Percentiles rank a stretch among this genome's conserved stretches.
These are phyloP conservation scores for Netelia melanura DNA, from an alignment of 2,888 invertebrate species.

Conservation along the genomic window DNA sequence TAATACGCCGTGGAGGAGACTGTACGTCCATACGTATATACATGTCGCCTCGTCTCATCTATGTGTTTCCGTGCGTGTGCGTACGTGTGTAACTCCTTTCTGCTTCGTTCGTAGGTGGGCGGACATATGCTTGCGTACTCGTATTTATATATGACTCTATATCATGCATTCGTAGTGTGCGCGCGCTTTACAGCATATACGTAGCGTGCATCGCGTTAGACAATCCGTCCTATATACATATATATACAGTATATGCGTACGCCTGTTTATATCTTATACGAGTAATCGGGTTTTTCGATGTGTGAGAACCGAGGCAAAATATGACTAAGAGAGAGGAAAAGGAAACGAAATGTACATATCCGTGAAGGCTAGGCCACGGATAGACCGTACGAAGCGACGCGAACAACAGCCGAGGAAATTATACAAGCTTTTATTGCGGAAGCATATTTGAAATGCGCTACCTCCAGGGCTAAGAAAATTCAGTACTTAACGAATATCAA, in stretches of 20 bases:
- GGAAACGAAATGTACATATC: constrained; percentile 70
- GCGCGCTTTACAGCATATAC: not conserved
- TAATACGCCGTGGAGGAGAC: constrained; percentile 73
- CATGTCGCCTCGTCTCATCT: too few species aligned
- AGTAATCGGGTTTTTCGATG: constrained; percentile 79
- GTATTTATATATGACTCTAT: constrained; percentile 79
- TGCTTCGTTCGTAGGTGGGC: constrained; percentile 68
- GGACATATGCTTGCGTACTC: constrained; percentile 81
- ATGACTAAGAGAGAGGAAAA: constrained; percentile 69
- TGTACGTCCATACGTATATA: constrained; percentile 64
- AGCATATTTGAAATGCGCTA: not conserved
- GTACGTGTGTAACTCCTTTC: constrained; percentile 55
- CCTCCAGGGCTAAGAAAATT: not conserved
- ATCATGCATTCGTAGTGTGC: not conserved
- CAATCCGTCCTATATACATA: constrained; percentile 60
- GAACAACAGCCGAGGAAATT: constrained; percentile 17
- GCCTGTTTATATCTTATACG: not conserved
- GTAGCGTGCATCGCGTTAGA: constrained; percentile 5
- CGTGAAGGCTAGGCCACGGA: constrained; percentile 12
- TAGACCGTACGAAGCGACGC: constrained; percentile 22
- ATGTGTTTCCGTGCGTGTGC: too few species aligned
- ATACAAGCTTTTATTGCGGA: not conserved
- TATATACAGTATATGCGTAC: not conserved
- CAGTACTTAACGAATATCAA: too few species aligned
- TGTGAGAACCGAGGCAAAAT: constrained; percentile 66